Base-by-base conservation (phyloP, 92 coral and sea anemone genomes). In the Epizoanthus rinbou region DNA sequence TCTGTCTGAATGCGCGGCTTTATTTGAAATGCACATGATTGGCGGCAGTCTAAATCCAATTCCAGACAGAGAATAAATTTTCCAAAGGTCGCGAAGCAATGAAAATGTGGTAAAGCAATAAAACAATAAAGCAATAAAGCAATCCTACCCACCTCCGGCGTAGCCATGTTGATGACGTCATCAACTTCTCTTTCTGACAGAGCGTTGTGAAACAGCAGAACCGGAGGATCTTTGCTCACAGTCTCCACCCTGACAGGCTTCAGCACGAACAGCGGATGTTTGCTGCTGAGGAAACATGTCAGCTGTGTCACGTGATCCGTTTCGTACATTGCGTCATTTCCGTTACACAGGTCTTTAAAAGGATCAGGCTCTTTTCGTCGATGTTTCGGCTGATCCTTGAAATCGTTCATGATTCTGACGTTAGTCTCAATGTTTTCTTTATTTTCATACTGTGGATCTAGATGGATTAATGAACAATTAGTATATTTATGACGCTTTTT, bases 371-470 rank as follows among this genome's bases (percentile, higher is more conserved):
- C 9, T 25, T 67, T 67, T 0, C 8, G 35, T 3, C 72, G 72
- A 24, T 5, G 22, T 31, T 41, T 67, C 72, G 50, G 72, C 21
- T 33, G 25, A 41, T 67, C 31, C 9, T 13, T 33, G 72, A 33
- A 28, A 4, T 67, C 72, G 31, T 33, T 43, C 72, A 67, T 67
- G 43, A 14, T 22, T 33, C 39, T 25, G 8, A 67, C n/a, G 4
- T 33, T 33, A 3, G 45, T 67, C n/a, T 67, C 72, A 33, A 67
- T 13, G 8, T 8, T 4, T 67, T 67, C 21, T 33, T 21, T 33
- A 41, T 67, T 67, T 41, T 67, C 72, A 33, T 67, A 67, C 19
- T 67, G 21, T 6, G 72, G 72, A 31, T 67, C 72, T 67, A 33
- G 22, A 15, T n/a, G 3, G 4, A 31, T 33, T 16, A 67, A 33